A percentile compares a stretch with the other conserved stretches of the same genome.
phyloP scores from a whole-genome alignment of 2,113 vertebrate species.

The Ceuthmochares aereus region DNA sequence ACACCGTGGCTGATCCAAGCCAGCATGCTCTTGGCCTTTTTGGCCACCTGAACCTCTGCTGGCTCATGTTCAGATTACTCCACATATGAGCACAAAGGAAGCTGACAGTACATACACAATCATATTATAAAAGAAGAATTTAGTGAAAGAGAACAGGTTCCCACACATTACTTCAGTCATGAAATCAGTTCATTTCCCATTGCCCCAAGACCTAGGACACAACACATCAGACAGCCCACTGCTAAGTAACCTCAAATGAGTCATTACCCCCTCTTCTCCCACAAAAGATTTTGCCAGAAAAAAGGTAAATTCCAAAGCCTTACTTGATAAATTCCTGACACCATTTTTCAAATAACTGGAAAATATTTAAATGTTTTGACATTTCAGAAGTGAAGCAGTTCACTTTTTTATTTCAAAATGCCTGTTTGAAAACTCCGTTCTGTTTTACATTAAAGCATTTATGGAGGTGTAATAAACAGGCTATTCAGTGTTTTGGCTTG shows the following conservation, averaged over 20 bases:
- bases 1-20: no score
- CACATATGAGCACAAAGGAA: fast-evolving
- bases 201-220: neutral
- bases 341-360: neutral
- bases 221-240: neutral
- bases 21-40: no score
- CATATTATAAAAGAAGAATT: fast-evolving
- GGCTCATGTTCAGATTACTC: neutral
- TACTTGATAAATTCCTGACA: neutral
- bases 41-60: no score
- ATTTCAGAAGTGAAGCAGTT: neutral
- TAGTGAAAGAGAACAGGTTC: neutral
- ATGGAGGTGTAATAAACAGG: no score
- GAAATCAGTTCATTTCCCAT: neutral
- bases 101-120: fast-evolving
- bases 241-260: fast-evolving
- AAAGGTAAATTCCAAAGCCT: neutral
- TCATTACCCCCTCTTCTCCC: neutral
- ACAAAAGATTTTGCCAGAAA: neutral
- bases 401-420: neutral
- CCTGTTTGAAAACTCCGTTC: neutral
- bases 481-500: no score
- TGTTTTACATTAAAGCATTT: neutral
- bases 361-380: neutral
- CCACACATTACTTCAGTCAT: fast-evolving